phyloP scores from a whole-genome alignment of 2,113 vertebrate genomes.

The Pseudopodoces humilis region DNA sequence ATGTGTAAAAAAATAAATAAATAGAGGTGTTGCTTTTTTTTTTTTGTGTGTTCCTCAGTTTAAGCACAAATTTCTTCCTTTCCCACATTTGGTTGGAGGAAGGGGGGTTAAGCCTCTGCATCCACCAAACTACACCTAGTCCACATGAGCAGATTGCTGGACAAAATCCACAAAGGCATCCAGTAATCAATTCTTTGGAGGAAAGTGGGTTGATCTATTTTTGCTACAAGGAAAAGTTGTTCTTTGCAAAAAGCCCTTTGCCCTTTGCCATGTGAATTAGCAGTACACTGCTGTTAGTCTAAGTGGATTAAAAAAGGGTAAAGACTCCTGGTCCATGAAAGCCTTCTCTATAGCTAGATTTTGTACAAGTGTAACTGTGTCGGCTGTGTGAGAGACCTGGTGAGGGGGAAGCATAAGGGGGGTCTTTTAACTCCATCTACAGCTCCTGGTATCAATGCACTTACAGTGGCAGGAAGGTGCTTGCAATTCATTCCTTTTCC shows the following conservation, averaged over 20 bases:
- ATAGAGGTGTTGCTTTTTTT: background rate
- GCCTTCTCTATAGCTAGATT: slow-evolving; percentile 17
- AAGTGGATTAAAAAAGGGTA: slow-evolving; percentile 54
- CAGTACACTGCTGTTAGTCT: slow-evolving; percentile 32
- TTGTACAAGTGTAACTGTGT: background rate
- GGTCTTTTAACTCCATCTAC: slow-evolving; percentile 34
- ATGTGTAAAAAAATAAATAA: background rate
- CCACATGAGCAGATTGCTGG: background rate
- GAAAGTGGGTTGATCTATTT: slow-evolving; percentile 11
- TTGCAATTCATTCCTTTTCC: slow-evolving; percentile 37
- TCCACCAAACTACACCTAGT: background rate
- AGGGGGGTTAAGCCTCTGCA: background rate
- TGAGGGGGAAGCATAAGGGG: background rate
- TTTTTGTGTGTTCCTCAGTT: background rate
- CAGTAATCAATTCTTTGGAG: slow-evolving; percentile 18
- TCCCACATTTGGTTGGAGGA: background rate
- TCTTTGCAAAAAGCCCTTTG: slow-evolving; percentile 31
- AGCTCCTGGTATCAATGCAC: slow-evolving; percentile 38
- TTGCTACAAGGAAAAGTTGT: background rate
- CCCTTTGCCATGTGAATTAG: slow-evolving; percentile 39
- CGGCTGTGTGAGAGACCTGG: background rate
- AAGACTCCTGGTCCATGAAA: slow-evolving; percentile 33
- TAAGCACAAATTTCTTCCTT: background rate
- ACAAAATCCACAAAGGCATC: slow-evolving; percentile 31
- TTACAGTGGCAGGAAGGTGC: slow-evolving; percentile 44